Conservation (phyloP, 2,888 invertebrate genomes). For the Nematopogon swammerdamellus region DNA sequence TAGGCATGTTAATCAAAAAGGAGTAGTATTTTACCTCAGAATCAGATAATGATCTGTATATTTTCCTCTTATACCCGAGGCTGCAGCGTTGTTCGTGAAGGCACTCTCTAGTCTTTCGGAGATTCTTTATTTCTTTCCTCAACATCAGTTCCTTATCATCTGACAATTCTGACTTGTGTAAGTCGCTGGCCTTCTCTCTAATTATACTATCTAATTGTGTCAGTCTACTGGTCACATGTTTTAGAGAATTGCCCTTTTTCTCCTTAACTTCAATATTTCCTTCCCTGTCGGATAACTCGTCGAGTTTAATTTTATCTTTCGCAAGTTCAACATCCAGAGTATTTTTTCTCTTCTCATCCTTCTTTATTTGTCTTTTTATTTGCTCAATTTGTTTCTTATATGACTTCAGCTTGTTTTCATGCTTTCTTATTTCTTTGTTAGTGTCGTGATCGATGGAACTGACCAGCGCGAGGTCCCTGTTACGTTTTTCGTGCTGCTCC, state of each 20-base stretch:
- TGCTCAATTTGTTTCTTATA: slow-evolving; percentile 76
- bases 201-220: slow-evolving; percentile 66
- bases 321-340: slow-evolving; percentile 65
- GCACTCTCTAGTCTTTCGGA: slow-evolving; percentile 74
- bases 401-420: slow-evolving; percentile 69
- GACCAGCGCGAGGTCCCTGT: slow-evolving; percentile 39
- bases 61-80: slow-evolving; percentile 71
- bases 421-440: slow-evolving; percentile 64
- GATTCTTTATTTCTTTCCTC: slow-evolving; percentile 75
- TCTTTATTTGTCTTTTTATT: slow-evolving; percentile 67
- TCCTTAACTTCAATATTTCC: slow-evolving; percentile 54
- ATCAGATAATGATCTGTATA: slow-evolving; percentile 68
- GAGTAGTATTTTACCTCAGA: slow-evolving; percentile 61
- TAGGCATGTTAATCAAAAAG: no score
- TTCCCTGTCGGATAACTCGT: slow-evolving; percentile 41
- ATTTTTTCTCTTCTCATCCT: slow-evolving; percentile 69
- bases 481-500: slow-evolving; percentile 29
- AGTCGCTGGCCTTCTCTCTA: slow-evolving; percentile 66
- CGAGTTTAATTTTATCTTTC: slow-evolving; percentile 48
- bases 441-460: slow-evolving; percentile 54
- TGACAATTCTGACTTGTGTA: slow-evolving; percentile 55
- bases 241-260: slow-evolving; percentile 54
- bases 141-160: slow-evolving; percentile 62
- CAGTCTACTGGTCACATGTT: slow-evolving; percentile 64
- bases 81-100: slow-evolving; percentile 72